phyloP scores from a whole-genome alignment of 2,888 invertebrate species.

The Asteroscopus sphinx region DNA sequence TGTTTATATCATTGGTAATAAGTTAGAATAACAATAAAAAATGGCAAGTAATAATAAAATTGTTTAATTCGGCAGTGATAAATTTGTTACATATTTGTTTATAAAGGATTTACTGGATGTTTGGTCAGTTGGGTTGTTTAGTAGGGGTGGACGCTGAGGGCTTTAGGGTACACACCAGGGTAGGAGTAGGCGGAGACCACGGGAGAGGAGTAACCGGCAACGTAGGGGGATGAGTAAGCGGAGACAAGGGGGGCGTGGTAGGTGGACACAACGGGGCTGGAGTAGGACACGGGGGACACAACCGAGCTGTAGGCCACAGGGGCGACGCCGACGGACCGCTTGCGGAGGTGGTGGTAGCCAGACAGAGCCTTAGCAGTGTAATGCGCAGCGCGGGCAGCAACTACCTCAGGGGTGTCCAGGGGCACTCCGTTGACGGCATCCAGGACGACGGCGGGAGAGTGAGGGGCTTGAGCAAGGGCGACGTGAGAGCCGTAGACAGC shows the following conservation, averaged over 20 bases:
- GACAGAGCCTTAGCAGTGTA: constrained; percentile 84
- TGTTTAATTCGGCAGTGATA: constrained; percentile 70
- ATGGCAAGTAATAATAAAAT: constrained; percentile 32
- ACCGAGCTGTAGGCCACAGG: constrained; percentile 74
- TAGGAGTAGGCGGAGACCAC: constrained; percentile 65
- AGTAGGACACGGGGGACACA: constrained; percentile 61
- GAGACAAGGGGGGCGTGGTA: constrained; percentile 49
- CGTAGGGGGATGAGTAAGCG: constrained; percentile 54
- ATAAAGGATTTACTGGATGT: constrained; percentile 10
- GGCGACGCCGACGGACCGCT: constrained; percentile 74
- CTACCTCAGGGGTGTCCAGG: constrained; percentile 86
- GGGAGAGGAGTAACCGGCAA: constrained; percentile 41
- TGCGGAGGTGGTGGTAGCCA: constrained; percentile 79
- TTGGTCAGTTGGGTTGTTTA: constrained; percentile 53
- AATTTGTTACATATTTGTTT: constrained; percentile 37
- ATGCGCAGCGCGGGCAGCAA: constrained; percentile 84
- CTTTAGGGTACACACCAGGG: constrained; percentile 70
- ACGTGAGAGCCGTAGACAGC: constrained; percentile 58
- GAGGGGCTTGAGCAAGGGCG: constrained; percentile 74
- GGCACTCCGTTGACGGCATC: constrained; percentile 84
- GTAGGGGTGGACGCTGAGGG: constrained; percentile 78
- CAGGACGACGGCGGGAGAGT: constrained; percentile 83
- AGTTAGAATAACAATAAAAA: constrained; percentile 26
- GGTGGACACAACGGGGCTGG: constrained; percentile 57
- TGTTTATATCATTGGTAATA: neutral